Evolutionary conservation across 2,797 vertebrate genomes (phyloP), one percentile per base, ranked within the genome.

Genomic region (Sebastes nivosus): DNA sequence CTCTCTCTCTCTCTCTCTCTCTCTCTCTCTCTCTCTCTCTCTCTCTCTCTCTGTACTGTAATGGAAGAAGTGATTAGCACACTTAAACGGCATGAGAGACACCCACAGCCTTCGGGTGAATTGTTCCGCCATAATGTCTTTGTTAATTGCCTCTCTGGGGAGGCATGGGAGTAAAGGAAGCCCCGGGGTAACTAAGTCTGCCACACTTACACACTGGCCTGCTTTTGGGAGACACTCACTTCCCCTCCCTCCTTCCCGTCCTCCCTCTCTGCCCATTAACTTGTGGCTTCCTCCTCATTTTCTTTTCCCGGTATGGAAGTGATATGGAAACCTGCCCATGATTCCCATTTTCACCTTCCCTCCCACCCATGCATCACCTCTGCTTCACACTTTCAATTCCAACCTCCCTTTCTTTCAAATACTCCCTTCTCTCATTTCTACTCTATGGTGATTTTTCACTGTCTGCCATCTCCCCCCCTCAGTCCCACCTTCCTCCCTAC

Each of bases 111-210:
- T 86, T 55, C 77, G 80, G 93, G 88, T 87, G 70, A 89, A 94
- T 92, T 90, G 93, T 95, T 95, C 88, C 83, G 84, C 94, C 93
- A 92, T 95, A 90, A 95, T 95, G 94, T 96, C 93, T 96, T 95
- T 95, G 95, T 95, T 96, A 96, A 96, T 96, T 96, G 94, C 94
- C 88, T 95, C 95, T 95, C 94, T 81, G 68, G 94, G 93, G 95
- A 95, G 70, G 75, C 79, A 82, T 81, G 90, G 72, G 88, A 81
- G 85, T 80, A 88, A 87, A 89, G 76, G 84, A 90, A 87, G 92
- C 93, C 90, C 57, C 58, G 55, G 91, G 90, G 91, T 91, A 83
- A 84, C 89, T 75, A 5, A 79, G 88, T 90, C 92, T 92, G 92
- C 90, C 93, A 93, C 90, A 85, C 86, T 94, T 90, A 91, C 92